phyloP scores from a whole-genome alignment of 92 coral and sea anemone genomes.

The Actinernus sp. region DNA sequence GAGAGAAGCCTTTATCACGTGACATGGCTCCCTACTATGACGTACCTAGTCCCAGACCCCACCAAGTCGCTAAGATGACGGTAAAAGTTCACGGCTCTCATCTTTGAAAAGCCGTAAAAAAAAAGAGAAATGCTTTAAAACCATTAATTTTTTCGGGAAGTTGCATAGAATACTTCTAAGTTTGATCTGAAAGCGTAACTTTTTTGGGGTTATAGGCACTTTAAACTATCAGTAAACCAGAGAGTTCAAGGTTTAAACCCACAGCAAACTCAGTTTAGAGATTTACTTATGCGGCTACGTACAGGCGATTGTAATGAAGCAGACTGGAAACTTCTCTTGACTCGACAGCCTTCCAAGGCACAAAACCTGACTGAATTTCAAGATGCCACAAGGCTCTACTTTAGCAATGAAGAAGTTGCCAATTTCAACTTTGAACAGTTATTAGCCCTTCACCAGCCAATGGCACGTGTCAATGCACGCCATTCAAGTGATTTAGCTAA shows the following conservation, averaged over 20 bases:
- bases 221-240: slow-evolving; percentile 55
- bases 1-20: no score
- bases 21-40: no score
- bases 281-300: slow-evolving; percentile 36
- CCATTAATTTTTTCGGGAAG: no score
- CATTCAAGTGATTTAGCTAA: slow-evolving; percentile 65
- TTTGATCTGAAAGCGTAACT: no score
- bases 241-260: slow-evolving; percentile 41
- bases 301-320: slow-evolving; percentile 33
- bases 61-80: no score
- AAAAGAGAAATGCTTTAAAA: no score
- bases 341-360: slow-evolving; percentile 47
- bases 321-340: slow-evolving; percentile 54
- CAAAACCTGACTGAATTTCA: slow-evolving; percentile 5
- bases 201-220: no score
- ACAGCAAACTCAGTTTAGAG: slow-evolving; percentile 32
- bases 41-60: no score
- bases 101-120: no score
- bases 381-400: slow-evolving; percentile 57
- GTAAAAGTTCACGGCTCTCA: no score
- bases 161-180: no score
- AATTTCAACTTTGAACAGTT: slow-evolving; percentile 55
- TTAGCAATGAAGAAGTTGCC: slow-evolving; percentile 63
- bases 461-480: slow-evolving; percentile 53
- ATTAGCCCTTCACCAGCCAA: slow-evolving; percentile 51